These are phyloP conservation scores for Catocala fraxini DNA, from an alignment of 2,888 invertebrate species.

Conservation along the genomic window DNA sequence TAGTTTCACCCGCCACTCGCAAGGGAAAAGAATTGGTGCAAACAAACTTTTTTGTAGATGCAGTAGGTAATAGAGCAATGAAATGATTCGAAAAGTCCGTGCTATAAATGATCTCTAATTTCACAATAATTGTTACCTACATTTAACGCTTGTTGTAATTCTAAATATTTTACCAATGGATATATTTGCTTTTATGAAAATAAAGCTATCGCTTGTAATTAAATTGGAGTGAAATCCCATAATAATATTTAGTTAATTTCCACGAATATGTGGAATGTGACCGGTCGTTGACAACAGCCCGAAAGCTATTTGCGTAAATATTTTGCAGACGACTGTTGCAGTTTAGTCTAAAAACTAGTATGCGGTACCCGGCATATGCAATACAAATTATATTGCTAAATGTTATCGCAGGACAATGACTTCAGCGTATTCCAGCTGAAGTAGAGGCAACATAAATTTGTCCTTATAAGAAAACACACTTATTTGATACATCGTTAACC, in stretches of 20 bases:
- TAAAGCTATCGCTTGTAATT: slow-evolving; percentile 21
- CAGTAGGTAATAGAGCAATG: no score
- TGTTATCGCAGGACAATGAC: slow-evolving; percentile 33
- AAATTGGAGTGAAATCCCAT: slow-evolving; percentile 35
- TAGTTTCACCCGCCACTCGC: not conserved
- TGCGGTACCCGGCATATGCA: slow-evolving; percentile 27
- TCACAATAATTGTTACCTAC: not conserved
- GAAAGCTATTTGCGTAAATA: slow-evolving; percentile 53
- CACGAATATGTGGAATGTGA: slow-evolving; percentile 62
- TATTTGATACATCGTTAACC: not conserved
- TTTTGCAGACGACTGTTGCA: slow-evolving; percentile 47
- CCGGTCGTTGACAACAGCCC: slow-evolving; percentile 52
- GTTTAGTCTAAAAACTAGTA: slow-evolving; percentile 44
- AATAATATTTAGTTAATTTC: slow-evolving; percentile 49
- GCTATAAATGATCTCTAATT: no score
- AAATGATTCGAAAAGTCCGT: no score
- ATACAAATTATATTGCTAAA: slow-evolving; percentile 34
- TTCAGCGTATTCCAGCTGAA: not conserved
- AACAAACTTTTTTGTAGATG: not conserved
- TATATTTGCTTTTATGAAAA: slow-evolving; percentile 25
- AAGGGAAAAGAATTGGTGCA: not conserved
- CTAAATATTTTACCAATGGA: slow-evolving; percentile 12
- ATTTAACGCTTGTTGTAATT: slow-evolving; percentile 16
- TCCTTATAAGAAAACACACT: not conserved
- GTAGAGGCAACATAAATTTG: not conserved